Evolutionary conservation across 2,888 invertebrate species (phyloP).

Genomic region (Stenodera caucasica): DNA sequence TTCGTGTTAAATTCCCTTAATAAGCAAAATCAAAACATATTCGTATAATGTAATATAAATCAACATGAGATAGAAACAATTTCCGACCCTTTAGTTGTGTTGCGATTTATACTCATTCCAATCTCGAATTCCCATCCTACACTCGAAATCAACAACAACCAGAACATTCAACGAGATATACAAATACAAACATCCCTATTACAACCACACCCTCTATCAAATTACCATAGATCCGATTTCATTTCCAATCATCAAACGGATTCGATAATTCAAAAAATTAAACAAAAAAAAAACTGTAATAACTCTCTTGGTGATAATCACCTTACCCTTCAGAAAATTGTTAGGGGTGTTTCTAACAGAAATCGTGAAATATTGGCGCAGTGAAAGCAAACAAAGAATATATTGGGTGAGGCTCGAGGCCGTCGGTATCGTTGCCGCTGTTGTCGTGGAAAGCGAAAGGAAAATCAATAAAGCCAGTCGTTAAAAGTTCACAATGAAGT

Average conservation of each 20-base stretch:
- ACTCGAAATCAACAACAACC: background rate
- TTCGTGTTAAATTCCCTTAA: background rate
- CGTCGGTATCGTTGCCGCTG: constrained; percentile 6
- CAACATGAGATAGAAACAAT: constrained; percentile 23
- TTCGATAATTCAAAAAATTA: background rate
- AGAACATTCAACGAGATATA: constrained; percentile 7
- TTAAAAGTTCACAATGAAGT: constrained; percentile 24
- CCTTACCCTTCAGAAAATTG: constrained; percentile 11
- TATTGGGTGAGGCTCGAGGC: constrained; percentile 43
- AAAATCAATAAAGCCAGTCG: constrained; percentile 39
- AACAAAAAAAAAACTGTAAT: background rate
- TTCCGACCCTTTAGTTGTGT: constrained; percentile 24
- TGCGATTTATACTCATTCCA: background rate
- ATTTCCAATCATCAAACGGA: background rate
- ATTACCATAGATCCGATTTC: constrained; percentile 19
- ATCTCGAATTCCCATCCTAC: background rate
- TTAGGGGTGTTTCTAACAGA: constrained; percentile 25
- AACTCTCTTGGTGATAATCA: background rate
- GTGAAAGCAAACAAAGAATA: constrained; percentile 40
- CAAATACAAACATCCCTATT: constrained; percentile 19
- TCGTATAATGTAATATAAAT: constrained; percentile 18
- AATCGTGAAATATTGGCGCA: constrained; percentile 28
- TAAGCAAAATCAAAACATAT: constrained; percentile 18
- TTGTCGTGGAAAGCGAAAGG: constrained; percentile 37
- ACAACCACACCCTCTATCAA: constrained; percentile 17